Base-by-base conservation (phyloP, 2,888 invertebrate species). In the Brachypterus glaber region DNA sequence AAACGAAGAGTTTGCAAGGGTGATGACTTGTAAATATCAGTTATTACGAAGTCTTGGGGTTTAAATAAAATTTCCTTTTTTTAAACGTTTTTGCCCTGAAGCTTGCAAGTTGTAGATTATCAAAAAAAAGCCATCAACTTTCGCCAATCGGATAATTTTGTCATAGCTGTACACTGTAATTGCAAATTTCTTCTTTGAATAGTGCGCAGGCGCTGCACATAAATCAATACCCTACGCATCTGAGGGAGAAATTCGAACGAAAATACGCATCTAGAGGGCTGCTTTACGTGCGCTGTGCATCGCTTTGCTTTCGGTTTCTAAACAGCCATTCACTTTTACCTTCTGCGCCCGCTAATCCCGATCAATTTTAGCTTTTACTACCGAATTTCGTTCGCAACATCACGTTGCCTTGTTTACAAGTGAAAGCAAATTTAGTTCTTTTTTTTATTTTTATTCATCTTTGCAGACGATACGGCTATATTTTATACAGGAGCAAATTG, bases 141-240 rank as follows among this genome's bases (percentile, higher is more conserved):
- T 41, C 43, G 35, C 41, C 52, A 44, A 45, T 47, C 45, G 51
- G 51, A 63, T 63, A 61, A 64, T 65, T 64, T 62, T 59, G 61
- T 59, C 58, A 61, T 58, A 59, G 62, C 60, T 63, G 60, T 60
- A 62, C 60, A 59, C 57, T 55, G 59, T 64, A 64, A 64, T 66
- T 64, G 64, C 64, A 59, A 64, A 64, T 63, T 59, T 62, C n/a
- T n/a, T 58, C 43, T 46, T 49, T 52, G 54, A 49, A 39, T 47
- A 30, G 13, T 33, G 59, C 58, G 62, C 57, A 46, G 26, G 49
- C 48, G 48, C 47, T 17, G 35, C 45, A 37, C 40, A 47, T 48
- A 46, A 55, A 62, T 60, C 60, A 60, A 60, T 60, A 55, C 51
- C 44, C 45, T 48, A 44, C 58, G 54, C 55, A 54, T 56, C 50